These are phyloP conservation scores for Hemibagrus guttatus DNA, from an alignment of 2,797 vertebrate species.

Conservation along the genomic window DNA sequence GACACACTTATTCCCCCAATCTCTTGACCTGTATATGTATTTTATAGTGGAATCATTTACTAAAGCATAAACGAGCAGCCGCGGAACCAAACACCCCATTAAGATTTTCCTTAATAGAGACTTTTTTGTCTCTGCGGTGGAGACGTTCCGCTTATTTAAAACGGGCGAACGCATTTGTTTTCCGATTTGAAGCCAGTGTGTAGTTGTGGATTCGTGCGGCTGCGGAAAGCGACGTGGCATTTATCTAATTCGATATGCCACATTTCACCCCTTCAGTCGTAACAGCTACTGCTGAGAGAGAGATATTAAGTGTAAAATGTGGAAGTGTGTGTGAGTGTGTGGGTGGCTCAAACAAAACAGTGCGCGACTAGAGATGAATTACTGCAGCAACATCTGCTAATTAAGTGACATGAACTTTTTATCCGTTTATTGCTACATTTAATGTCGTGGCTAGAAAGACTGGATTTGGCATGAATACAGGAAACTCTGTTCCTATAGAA, in stretches of 20 bases:
- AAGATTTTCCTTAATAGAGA: background rate
- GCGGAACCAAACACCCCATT: constrained; percentile 4
- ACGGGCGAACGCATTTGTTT: background rate
- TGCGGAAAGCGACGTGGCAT: constrained; percentile 18
- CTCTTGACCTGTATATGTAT: background rate
- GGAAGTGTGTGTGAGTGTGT: background rate
- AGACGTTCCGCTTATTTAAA: constrained; percentile 20
- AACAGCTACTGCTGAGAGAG: constrained; percentile 22
- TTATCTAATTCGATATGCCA: constrained; percentile 34
- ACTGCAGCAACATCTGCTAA: constrained; percentile 16
- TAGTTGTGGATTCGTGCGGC: background rate
- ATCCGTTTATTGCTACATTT: background rate
- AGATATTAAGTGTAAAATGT: constrained; percentile 24
- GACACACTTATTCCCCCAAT: background rate
- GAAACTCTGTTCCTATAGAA: background rate
- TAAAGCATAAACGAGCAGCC: background rate
- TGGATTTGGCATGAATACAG: no score
- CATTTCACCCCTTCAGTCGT: constrained; percentile 10
- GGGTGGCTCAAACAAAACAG: background rate
- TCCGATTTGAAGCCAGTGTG: background rate
- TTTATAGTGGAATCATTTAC: background rate
- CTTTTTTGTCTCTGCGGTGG: background rate
- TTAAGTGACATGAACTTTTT: background rate
- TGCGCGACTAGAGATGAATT: background rate
- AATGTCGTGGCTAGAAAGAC: no score